Percentiles rank a stretch among this genome's conserved stretches.
Conservation (phyloP, 2,797 vertebrate genomes). For the Sandelia bainsii region DNA sequence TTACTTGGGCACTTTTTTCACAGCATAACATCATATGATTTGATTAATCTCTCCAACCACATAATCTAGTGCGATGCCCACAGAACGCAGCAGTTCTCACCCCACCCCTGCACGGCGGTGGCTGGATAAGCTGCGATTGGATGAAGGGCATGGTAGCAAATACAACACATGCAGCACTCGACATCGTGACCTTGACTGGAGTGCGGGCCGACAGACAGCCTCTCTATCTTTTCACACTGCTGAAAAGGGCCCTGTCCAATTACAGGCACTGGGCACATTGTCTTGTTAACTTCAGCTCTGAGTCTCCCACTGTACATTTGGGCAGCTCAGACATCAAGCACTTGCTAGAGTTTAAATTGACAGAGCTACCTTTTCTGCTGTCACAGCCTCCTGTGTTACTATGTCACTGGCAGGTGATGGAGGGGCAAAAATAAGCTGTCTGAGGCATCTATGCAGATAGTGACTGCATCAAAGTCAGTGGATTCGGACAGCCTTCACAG, state of each 20-base stretch:
- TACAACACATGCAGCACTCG: constrained; percentile 55
- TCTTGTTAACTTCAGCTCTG: constrained; percentile 75
- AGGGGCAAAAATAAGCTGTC: constrained; percentile 70
- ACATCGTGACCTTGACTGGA: constrained; percentile 68
- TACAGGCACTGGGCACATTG: constrained; percentile 70
- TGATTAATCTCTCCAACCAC: constrained; percentile 75
- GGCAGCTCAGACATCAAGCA: constrained; percentile 72
- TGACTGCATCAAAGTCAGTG: constrained; percentile 68
- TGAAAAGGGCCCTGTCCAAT: constrained; percentile 63
- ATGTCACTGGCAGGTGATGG: constrained; percentile 68
- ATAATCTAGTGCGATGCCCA: constrained; percentile 66
- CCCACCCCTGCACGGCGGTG: constrained; percentile 66
- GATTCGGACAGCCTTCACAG: constrained; percentile 69
- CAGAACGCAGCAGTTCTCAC: constrained; percentile 40
- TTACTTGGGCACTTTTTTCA: constrained; percentile 50
- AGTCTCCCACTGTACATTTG: constrained; percentile 68
- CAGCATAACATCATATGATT: constrained; percentile 47
- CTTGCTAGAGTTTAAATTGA: constrained; percentile 67
- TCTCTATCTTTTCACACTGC: constrained; percentile 59
- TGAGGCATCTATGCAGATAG: constrained; percentile 72
- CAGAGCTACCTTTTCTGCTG: constrained; percentile 76
- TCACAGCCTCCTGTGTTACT: constrained; percentile 70
- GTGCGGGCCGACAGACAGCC: constrained; percentile 57
- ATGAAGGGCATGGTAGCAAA: constrained; percentile 46
- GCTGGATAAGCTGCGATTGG: constrained; percentile 66